Conservation (phyloP, 2,113 vertebrate genomes). For the Tachysurus fulvidraco region DNA sequence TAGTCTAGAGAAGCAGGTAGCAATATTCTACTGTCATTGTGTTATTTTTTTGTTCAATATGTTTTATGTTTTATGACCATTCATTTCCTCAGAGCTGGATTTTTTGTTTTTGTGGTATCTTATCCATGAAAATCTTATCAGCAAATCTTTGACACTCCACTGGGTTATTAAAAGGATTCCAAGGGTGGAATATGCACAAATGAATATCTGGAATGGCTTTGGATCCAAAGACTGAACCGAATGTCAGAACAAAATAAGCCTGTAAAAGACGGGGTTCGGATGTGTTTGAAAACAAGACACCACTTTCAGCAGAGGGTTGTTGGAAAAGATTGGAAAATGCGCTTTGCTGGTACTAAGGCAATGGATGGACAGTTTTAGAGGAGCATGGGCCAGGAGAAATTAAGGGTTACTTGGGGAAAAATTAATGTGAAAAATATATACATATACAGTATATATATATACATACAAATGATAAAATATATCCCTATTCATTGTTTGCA, state of each 20-base stretch:
- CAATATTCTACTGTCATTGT: neutral
- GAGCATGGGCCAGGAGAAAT: conserved; percentile 21
- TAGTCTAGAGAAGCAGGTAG: conserved; percentile 1
- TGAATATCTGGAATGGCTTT: conserved; percentile 37
- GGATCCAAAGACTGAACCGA: conserved; percentile 34
- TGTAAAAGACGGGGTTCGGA: conserved; percentile 38
- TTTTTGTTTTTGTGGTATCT: neutral
- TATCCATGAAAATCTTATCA: no score
- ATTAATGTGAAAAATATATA: conserved; percentile 46
- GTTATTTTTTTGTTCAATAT: neutral
- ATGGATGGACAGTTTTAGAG: neutral
- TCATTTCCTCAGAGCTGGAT: neutral
- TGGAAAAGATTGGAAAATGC: conserved; percentile 24
- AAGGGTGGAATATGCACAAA: neutral
- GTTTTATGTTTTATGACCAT: neutral
- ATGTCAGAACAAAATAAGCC: conserved; percentile 25
- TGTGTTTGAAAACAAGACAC: conserved; percentile 32
- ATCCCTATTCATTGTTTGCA: conserved; percentile 36
- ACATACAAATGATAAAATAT: conserved; percentile 24
- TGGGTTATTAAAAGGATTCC: conserved; percentile 5
- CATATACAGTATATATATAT: conserved; percentile 6
- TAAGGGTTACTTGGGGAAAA: neutral
- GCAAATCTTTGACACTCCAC: neutral
- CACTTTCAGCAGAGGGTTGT: conserved; percentile 36
- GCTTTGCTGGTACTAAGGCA: conserved; percentile 36